These are phyloP conservation scores for Spinus olivaceus DNA, from an alignment of 2,797 vertebrate genomes.

Conservation along the genomic window DNA sequence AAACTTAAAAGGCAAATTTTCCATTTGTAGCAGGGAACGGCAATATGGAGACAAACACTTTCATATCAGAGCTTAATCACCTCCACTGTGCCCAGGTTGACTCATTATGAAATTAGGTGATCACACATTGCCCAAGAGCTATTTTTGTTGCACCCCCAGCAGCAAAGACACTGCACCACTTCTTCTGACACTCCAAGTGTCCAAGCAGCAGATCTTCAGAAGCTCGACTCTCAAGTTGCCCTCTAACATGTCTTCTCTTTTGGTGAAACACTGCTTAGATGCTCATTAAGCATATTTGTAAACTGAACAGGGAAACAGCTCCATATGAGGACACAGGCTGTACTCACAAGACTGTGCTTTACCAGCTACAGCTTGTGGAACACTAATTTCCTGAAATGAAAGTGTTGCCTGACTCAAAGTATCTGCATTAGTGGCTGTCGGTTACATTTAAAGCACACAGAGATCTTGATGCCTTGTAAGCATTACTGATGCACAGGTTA, in stretches of 20 bases:
- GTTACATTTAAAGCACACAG: neutral
- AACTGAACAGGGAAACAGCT: neutral
- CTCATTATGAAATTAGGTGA: neutral
- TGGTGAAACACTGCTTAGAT: neutral
- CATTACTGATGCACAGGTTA: neutral
- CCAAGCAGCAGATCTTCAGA: neutral
- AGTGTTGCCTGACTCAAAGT: neutral
- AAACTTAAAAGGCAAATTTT: neutral
- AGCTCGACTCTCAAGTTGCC: neutral
- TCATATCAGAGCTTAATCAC: neutral
- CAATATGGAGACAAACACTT: neutral
- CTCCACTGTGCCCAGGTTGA: neutral
- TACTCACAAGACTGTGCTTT: neutral
- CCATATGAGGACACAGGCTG: neutral
- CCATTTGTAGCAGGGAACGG: neutral
- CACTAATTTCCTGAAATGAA: neutral
- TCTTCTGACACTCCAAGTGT: neutral
- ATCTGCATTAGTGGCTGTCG: neutral
- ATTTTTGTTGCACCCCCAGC: accelerated
- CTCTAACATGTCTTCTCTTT: neutral
- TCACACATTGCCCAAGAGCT: neutral
- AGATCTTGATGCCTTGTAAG: neutral
- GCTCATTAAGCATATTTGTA: neutral
- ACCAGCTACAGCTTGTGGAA: neutral
- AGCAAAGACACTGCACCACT: neutral